Base-by-base conservation (phyloP, 2,113 vertebrate genomes). In the Chascanopsetta lugubris region DNA sequence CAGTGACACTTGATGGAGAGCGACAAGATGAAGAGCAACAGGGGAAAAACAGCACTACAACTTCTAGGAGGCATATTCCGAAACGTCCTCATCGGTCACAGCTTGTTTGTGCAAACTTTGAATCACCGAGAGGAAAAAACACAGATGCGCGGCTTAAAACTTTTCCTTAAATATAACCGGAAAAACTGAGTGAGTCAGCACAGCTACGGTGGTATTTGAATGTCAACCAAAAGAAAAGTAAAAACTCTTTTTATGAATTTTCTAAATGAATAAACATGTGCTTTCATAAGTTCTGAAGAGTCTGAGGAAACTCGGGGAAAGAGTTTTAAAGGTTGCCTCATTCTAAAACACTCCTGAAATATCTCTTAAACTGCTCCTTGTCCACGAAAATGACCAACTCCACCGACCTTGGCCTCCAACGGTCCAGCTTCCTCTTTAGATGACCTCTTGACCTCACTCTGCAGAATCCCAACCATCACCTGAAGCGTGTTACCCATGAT, bases 401-500 rank as follows among this genome's bases (percentile, higher is more conserved):
- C 27, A 49, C 79, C 27, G 12, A 93, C 93, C 92, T 94, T 94
- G 17, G 58, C 51, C 26, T 68, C 36, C 2, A 71, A 8, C 6
- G 54, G 59, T 72, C 87, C 83, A 25, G 62, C 66, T 18, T 55
- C 59, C 10, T 76, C 69, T 6, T 58, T 45, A 4, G 10, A 48
- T 29, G 24, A 34, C 76, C 80, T 74, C 20, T 42, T 51, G 0
- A 89, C 75, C 49, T 84, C 89, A 0, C 10, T 46, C 82, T 95
- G 94, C 59, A 98, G 89, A 36, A 94, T 49, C 0, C 34, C 46
- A 1, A 93, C 89, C 0, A 96, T 60, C 17, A 82, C 91, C 43
- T 90, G 85, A 30, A 99, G 90, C 46, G 92, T 61, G 66, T 95
- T 77, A 5, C 91, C 94, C 71, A 94, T 78, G 49, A 98, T 88